phyloP scores from a whole-genome alignment of 2,888 invertebrate genomes.

The Lasioglossum marginatum region DNA sequence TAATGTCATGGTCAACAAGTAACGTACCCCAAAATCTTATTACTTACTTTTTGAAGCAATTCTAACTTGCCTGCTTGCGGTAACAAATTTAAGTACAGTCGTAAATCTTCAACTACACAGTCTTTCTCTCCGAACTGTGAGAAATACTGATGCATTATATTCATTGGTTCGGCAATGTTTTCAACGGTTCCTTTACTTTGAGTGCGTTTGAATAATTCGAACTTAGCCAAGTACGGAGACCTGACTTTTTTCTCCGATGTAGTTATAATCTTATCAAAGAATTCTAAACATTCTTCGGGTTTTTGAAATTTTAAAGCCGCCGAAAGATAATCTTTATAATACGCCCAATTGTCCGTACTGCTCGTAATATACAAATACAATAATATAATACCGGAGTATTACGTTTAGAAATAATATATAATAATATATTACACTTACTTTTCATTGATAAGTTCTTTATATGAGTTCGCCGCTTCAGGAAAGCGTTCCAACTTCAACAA shows the following conservation, averaged over 20 bases:
- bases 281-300: slow-evolving; percentile 80
- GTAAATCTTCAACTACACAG: slow-evolving; percentile 94
- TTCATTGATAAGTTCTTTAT: slow-evolving; percentile 90
- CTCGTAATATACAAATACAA: slow-evolving; percentile 33
- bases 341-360: slow-evolving; percentile 85
- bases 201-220: slow-evolving; percentile 90
- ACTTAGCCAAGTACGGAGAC: slow-evolving; percentile 93
- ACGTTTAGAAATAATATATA: background rate
- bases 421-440: slow-evolving; percentile 87
- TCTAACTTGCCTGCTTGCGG: slow-evolving; percentile 87
- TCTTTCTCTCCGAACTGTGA: slow-evolving; percentile 93
- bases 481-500: slow-evolving; percentile 90
- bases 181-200: slow-evolving; percentile 80
- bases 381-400: slow-evolving; percentile 18
- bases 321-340: slow-evolving; percentile 85
- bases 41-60: slow-evolving; percentile 83
- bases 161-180: slow-evolving; percentile 85
- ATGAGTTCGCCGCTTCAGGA: slow-evolving; percentile 90
- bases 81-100: slow-evolving; percentile 90
- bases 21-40: background rate
- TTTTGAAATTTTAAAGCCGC: slow-evolving; percentile 79
- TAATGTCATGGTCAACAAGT: background rate
- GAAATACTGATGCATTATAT: slow-evolving; percentile 92
- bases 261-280: slow-evolving; percentile 80
- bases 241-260: slow-evolving; percentile 85